A percentile compares a stretch with the other conserved stretches of the same genome.
Evolutionary conservation across 1,140 invertebrate genomes (phyloP).

Genomic region (Drosophila fuyamai): DNA sequence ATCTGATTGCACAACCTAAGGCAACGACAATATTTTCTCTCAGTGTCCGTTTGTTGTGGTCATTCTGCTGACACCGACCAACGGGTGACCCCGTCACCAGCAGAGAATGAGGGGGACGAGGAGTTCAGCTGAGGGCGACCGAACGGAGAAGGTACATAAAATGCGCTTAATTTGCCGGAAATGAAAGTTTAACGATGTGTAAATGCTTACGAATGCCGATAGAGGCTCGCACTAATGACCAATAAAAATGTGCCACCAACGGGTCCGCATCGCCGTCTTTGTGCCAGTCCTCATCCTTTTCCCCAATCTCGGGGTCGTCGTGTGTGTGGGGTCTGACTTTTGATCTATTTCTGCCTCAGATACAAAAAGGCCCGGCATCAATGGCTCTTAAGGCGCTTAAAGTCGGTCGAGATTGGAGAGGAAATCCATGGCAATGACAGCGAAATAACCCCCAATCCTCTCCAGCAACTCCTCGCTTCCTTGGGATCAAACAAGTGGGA

Average conservation of each 20-base stretch:
- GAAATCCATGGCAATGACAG: conserved; percentile 20
- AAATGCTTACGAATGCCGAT: conserved; percentile 83
- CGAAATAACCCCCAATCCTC: conserved; percentile 1
- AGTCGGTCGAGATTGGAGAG: conserved; percentile 12
- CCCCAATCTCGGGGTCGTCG: not conserved
- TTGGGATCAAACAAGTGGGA: conserved; percentile 21
- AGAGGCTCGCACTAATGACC: conserved; percentile 80
- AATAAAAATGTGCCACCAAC: conserved; percentile 78
- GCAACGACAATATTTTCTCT: not conserved
- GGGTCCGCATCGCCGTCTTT: conserved; percentile 11
- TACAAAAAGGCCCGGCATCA: conserved; percentile 43
- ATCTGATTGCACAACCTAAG: too few species aligned
- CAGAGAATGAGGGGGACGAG: not conserved
- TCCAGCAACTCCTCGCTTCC: conserved; percentile 4
- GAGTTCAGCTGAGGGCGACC: conserved; percentile 9
- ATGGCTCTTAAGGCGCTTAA: conserved; percentile 43
- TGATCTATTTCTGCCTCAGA: conserved; percentile 75
- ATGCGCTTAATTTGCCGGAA: conserved; percentile 83
- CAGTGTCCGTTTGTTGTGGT: conserved; percentile 62
- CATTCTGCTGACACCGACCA: conserved; percentile 72
- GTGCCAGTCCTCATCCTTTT: conserved; percentile 4
- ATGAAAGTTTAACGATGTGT: conserved; percentile 84
- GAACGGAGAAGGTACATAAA: conserved; percentile 66
- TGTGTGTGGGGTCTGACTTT: conserved; percentile 57
- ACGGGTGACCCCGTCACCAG: conserved; percentile 40